These are phyloP conservation scores for Parambassis ranga DNA, from an alignment of 2,797 vertebrate species.

Conservation along the genomic window DNA sequence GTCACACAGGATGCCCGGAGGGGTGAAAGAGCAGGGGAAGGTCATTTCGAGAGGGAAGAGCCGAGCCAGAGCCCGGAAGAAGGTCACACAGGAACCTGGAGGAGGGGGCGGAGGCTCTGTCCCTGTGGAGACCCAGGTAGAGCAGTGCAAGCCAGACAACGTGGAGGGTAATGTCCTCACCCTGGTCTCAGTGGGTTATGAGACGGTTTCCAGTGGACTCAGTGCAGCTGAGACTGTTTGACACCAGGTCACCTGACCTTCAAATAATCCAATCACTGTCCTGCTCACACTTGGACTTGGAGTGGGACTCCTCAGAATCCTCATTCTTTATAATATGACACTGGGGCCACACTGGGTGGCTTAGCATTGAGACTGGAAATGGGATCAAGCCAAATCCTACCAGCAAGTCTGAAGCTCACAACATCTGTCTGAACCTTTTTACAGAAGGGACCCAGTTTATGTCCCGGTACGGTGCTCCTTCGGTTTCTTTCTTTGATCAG, in stretches of 20 bases:
- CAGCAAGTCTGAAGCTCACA: too few relatives aligned
- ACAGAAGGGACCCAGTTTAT: too few relatives aligned
- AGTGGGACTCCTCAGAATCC: too few relatives aligned
- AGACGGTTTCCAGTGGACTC: constrained; percentile 78
- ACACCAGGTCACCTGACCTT: background rate
- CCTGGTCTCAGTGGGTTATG: constrained; percentile 82
- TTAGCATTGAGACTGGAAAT: too few relatives aligned
- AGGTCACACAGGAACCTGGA: constrained; percentile 48
- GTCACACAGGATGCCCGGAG: constrained; percentile 39
- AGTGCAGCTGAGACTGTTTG: constrained; percentile 50
- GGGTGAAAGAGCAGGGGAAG: constrained; percentile 62
- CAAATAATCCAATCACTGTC: background rate
- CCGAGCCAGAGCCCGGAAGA: constrained; percentile 66
- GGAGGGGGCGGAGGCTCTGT: too few relatives aligned
- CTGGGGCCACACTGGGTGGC: too few relatives aligned
- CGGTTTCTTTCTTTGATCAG: too few relatives aligned
- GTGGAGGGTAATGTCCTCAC: constrained; percentile 78
- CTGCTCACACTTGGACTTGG: background rate
- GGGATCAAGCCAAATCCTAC: too few relatives aligned
- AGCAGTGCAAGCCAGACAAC: constrained; percentile 54
- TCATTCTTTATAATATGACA: too few relatives aligned
- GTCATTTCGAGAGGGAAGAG: constrained; percentile 64
- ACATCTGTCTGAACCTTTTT: too few relatives aligned
- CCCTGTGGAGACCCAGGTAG: constrained; percentile 15
- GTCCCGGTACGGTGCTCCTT: too few relatives aligned